Conservation (phyloP, 2,113 vertebrate species). For the Cyprinus carpio region DNA sequence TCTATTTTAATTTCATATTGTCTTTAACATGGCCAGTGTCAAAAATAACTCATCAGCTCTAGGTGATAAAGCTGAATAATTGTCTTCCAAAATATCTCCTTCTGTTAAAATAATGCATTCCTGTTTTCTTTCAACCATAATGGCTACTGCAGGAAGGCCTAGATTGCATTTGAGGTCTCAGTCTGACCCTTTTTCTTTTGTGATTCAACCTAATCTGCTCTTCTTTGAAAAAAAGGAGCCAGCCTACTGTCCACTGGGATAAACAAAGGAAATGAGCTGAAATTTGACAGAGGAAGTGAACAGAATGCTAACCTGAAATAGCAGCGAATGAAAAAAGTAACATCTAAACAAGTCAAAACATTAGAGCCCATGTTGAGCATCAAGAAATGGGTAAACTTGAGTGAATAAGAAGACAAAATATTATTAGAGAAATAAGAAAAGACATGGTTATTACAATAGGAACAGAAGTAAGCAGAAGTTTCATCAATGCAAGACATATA, state of each 20-base stretch:
- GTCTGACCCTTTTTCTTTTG: constrained; percentile 1
- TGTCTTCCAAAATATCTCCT: neutral
- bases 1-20: neutral
- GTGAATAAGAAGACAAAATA: neutral
- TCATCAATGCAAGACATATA: too few species aligned
- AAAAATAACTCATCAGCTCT: neutral
- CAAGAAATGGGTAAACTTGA: neutral
- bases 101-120: neutral
- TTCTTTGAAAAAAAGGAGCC: neutral
- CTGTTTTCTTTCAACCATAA: neutral
- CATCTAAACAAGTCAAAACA: neutral
- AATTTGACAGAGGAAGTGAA: neutral
- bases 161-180: constrained; percentile 1
- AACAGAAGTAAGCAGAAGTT: too few species aligned
- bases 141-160: neutral
- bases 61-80: neutral
- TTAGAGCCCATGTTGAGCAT: neutral
- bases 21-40: neutral
- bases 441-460: too few species aligned
- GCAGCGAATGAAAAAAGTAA: neutral
- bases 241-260: neutral
- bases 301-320: neutral
- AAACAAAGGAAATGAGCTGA: constrained; percentile 5
- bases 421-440: too few species aligned
- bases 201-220: constrained; percentile 27